A percentile compares a stretch with the other conserved stretches of the same genome.
Evolutionary conservation across 2,888 invertebrate genomes (phyloP).

Genomic region (Tineola bisselliella): DNA sequence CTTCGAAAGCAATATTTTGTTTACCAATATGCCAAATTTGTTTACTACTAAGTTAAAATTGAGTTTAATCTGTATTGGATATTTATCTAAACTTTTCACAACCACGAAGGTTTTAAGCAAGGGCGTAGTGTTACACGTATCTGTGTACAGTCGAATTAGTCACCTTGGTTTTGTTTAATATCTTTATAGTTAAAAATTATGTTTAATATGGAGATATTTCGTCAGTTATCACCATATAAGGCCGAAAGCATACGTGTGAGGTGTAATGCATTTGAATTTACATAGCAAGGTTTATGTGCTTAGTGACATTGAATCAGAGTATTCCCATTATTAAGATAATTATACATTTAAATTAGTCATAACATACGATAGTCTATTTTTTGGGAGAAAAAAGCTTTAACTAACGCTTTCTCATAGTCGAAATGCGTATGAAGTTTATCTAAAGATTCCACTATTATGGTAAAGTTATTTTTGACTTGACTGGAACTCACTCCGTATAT

Average conservation of each 20-base stretch:
- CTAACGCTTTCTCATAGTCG: too few species aligned
- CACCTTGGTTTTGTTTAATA: background rate
- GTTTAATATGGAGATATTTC: background rate
- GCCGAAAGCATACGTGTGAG: background rate
- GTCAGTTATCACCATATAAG: constrained; percentile 1
- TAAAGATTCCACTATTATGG: too few species aligned
- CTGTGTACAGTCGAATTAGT: background rate
- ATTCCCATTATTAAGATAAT: too few species aligned
- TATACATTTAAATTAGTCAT: too few species aligned
- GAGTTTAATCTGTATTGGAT: background rate
- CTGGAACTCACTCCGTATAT: too few species aligned
- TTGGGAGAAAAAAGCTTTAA: too few species aligned
- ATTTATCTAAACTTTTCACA: constrained; percentile 7
- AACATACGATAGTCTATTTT: too few species aligned
- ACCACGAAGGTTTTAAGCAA: background rate
- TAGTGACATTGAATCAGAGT: background rate
- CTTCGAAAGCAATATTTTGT: too few species aligned
- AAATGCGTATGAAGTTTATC: too few species aligned
- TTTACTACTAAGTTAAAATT: too few species aligned
- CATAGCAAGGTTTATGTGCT: background rate
- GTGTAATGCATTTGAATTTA: background rate
- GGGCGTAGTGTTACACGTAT: background rate
- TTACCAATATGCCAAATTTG: too few species aligned
- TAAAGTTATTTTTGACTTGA: too few species aligned
- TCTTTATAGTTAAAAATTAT: background rate